phyloP scores from a whole-genome alignment of 2,797 vertebrate species.

The Diglossa cyanea region DNA sequence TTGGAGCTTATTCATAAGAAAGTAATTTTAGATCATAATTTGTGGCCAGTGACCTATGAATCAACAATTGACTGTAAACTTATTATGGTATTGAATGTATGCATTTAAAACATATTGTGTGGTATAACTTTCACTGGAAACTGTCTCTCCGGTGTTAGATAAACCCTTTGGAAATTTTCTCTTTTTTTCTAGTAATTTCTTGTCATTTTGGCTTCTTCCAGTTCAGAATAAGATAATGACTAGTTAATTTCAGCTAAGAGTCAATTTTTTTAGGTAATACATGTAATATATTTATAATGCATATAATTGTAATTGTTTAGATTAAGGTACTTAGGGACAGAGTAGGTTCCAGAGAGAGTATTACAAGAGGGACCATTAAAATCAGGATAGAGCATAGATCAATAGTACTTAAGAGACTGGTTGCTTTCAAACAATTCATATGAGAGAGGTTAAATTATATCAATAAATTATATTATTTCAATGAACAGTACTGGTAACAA shows the following conservation, averaged over 20 bases:
- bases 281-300: slow-evolving; percentile 15
- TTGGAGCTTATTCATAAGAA: not conserved
- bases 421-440: slow-evolving; percentile 46
- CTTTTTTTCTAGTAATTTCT: not conserved
- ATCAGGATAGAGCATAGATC: slow-evolving; percentile 20
- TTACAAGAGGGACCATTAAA: slow-evolving; percentile 1
- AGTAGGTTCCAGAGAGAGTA: not conserved
- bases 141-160: not conserved
- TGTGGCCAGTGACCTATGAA: not conserved
- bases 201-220: not conserved
- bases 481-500: not conserved
- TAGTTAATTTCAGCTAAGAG: slow-evolving; percentile 25
- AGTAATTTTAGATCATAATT: slow-evolving; percentile 9
- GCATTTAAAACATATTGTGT: not conserved
- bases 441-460: slow-evolving; percentile 41
- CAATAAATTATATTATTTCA: slow-evolving; percentile 38
- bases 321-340: not conserved
- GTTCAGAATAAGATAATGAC: slow-evolving; percentile 18
- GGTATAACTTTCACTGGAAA: not conserved
- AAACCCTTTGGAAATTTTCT: not conserved
- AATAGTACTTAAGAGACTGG: slow-evolving; percentile 6
- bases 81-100: not conserved
- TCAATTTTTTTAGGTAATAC: not conserved
- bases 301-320: slow-evolving; percentile 28
- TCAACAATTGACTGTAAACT: not conserved